Evolutionary conservation across 2,888 invertebrate species (phyloP).

Genomic region (Lomographa bimaculata): DNA sequence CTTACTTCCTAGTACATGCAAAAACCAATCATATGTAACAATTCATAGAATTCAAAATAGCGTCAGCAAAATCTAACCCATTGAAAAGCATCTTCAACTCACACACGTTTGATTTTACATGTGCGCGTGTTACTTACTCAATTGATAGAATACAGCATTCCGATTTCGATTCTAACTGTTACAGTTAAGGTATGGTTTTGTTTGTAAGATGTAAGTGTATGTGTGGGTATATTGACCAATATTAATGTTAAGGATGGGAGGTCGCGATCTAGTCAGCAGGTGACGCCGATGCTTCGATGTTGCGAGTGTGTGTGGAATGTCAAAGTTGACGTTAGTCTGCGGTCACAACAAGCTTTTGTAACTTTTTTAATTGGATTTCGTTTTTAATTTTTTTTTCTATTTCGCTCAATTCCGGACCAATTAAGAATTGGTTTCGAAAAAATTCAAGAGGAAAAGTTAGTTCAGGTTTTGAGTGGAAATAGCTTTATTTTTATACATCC

Average conservation of each 20-base stretch:
- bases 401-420: no score
- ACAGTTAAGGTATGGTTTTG: conserved; percentile 44
- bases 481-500: conserved; percentile 13
- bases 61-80: conserved; percentile 51
- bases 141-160: conserved; percentile 40
- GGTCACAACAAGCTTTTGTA: conserved; percentile 31
- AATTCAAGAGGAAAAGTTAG: conserved; percentile 8
- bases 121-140: conserved; percentile 49
- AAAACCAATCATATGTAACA: conserved; percentile 44
- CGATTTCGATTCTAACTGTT: conserved; percentile 40
- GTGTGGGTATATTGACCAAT: conserved; percentile 76
- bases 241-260: conserved; percentile 68
- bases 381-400: no score
- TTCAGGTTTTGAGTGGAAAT: neutral
- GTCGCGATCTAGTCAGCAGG: conserved; percentile 74
- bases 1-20: conserved; percentile 70
- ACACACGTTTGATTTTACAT: conserved; percentile 56
- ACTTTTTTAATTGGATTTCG: conserved; percentile 18
- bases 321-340: conserved; percentile 65
- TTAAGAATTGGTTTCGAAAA: no score
- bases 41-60: conserved; percentile 44
- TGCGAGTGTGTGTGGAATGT: conserved; percentile 70
- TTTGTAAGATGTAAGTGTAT: conserved; percentile 15
- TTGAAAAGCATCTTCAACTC: conserved; percentile 72
- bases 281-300: conserved; percentile 60